A percentile compares a stretch with the other conserved stretches of the same genome.
Evolutionary conservation across 2,888 invertebrate species (phyloP).

Genomic region (Xestia c-nigrum): DNA sequence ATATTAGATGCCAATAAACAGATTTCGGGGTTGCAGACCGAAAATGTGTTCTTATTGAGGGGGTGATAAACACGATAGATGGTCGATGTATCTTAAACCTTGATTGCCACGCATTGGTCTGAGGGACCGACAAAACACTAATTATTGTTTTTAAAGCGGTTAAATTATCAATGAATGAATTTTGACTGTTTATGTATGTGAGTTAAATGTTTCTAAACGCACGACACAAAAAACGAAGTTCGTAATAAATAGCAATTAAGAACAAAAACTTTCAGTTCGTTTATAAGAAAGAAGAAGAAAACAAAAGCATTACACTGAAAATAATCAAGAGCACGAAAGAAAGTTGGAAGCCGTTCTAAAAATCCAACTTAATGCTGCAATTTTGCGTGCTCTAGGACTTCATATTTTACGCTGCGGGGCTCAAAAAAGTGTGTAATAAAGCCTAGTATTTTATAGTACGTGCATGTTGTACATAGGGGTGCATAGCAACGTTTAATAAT

Average conservation of each 20-base stretch:
- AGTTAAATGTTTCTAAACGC: not conserved
- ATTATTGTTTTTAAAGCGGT: not conserved
- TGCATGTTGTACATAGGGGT: conserved; percentile 63
- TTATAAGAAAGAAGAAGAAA: not conserved
- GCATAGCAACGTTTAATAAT: conserved; percentile 63
- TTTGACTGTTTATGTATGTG: not conserved
- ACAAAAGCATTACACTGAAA: not conserved
- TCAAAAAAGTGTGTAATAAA: conserved; percentile 57
- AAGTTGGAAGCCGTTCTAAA: conserved; percentile 23
- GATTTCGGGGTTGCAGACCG: conserved; percentile 2
- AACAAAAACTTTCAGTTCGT: not conserved
- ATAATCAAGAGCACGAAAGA: conserved; percentile 4
- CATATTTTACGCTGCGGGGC: conserved; percentile 25
- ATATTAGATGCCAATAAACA: conserved; percentile 24
- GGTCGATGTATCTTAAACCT: not conserved
- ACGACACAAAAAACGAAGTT: not conserved
- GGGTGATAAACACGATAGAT: not conserved
- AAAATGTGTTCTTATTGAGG: not conserved
- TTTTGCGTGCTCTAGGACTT: conserved; percentile 33
- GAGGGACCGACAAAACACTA: not conserved
- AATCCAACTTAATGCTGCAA: conserved; percentile 22
- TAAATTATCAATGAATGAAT: no score
- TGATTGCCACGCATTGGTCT: not conserved
- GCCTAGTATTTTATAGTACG: conserved; percentile 61
- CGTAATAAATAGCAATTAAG: not conserved